Evolutionary conservation across 2,797 vertebrate species (phyloP).

Genomic region (Melopsittacus undulatus): DNA sequence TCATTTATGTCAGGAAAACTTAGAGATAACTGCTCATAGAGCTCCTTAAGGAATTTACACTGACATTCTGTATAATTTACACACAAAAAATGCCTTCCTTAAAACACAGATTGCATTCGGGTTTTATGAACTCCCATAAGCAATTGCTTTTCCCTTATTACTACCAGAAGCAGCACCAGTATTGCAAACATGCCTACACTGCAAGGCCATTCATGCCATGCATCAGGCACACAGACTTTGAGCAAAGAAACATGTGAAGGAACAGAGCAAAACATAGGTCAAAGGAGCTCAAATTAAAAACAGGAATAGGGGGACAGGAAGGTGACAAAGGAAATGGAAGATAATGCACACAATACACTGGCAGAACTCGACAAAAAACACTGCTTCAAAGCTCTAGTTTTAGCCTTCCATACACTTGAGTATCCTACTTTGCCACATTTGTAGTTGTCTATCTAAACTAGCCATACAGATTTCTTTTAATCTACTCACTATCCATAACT

Average conservation of each 20-base stretch:
- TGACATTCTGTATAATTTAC: background rate
- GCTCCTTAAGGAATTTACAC: background rate
- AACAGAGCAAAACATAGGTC: background rate
- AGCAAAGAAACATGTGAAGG: background rate
- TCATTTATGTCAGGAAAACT: background rate
- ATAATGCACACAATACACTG: background rate
- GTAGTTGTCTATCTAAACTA: background rate
- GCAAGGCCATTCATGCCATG: background rate
- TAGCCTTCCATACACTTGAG: background rate
- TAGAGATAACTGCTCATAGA: background rate
- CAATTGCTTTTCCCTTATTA: background rate
- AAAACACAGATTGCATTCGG: background rate
- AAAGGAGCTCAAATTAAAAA: background rate
- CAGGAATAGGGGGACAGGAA: background rate
- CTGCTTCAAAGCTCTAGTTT: background rate
- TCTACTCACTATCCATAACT: background rate
- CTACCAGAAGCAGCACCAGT: background rate
- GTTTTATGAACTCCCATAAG: background rate
- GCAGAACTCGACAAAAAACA: background rate
- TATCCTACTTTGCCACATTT: background rate
- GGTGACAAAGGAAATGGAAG: background rate
- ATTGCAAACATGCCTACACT: background rate
- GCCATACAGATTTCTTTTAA: background rate
- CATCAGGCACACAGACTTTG: rapidly evolving
- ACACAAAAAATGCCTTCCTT: background rate